These are phyloP conservation scores for Megalurothrips usitatus DNA, from an alignment of 2,888 invertebrate species.

Conservation along the genomic window DNA sequence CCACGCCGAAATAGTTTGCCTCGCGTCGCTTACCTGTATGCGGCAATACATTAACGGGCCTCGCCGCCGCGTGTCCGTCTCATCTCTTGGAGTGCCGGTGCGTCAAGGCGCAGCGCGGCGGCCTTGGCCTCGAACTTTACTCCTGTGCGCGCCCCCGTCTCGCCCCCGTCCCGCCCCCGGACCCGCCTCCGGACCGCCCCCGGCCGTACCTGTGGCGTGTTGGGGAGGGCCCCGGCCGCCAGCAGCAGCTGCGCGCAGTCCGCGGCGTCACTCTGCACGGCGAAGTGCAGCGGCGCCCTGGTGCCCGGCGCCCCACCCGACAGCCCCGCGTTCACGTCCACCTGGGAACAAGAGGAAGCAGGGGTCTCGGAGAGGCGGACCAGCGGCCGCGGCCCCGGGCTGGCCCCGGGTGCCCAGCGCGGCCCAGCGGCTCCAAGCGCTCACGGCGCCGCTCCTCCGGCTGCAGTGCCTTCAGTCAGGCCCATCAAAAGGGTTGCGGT, in stretches of 20 bases:
- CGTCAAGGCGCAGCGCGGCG: no score
- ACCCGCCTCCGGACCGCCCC: no score
- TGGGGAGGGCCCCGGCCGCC: constrained; percentile 73
- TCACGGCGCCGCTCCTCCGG: not conserved
- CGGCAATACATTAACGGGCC: no score
- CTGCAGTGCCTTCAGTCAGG: not conserved
- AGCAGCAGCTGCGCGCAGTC: constrained; percentile 70
- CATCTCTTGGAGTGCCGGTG: no score
- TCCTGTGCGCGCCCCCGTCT: no score
- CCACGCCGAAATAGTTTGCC: no score
- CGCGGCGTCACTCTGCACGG: constrained; percentile 69
- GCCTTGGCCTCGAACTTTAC: no score
- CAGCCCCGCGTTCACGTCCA: constrained; percentile 67
- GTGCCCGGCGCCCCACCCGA: constrained; percentile 42
- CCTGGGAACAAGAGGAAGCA: not conserved
- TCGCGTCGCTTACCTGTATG: no score
- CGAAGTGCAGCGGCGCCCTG: constrained; percentile 76
- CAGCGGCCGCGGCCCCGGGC: not conserved
- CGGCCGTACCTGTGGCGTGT: constrained; percentile 65
- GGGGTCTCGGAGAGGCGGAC: not conserved
- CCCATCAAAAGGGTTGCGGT: not conserved
- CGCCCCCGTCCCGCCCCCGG: no score
- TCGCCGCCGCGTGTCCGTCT: no score
- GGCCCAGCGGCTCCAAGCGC: no score
- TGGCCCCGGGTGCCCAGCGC: no score